Base-by-base conservation (phyloP, 2,797 vertebrate genomes). In the Lithobates sylvaticus region DNA sequence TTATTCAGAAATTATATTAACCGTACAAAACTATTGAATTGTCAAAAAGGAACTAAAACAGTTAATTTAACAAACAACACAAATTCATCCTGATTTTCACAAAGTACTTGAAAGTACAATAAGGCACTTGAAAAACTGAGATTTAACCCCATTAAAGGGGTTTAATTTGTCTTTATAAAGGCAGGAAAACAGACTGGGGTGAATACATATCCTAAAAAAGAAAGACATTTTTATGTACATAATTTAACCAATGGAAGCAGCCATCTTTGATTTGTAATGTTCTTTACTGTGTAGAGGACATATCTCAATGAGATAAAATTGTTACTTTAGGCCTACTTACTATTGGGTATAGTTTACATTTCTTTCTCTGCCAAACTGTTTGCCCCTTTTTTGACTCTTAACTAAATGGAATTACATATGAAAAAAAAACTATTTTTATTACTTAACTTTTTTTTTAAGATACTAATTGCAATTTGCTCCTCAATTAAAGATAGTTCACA, bases 11-110 rank as follows among this genome's bases (percentile, higher is more conserved):
- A 97, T 97, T 95, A 97, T 96, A 99, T 96, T 96, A 97, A 98
- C 97, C 97, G 97, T 99, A 99, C 97, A 99, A 99, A 99, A 98
- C 97, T 98, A 98, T 97, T 96, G 97, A 98, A 97, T 97, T 97
- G 97, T 97, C 96, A 95, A 96, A 97, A 70, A 98, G 96, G 96
- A 96, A 95, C 97, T 97, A 93, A 96, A 96, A 97, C 97, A 97
- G 96, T 97, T 96, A 94, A 94, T 94, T 95, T 94, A 97, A 98
- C 98, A 98, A 97, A 99, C 96, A 97, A 98, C 96, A 99, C 96
- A 97, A 94, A 96, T 95, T 77, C 13, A 97, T 99, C 98, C 98
- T 99, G 98, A 99, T 96, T 97, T 97, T 96, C 97, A 98, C 97
- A 98, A 98, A 97, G 97, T 96, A 98, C 97, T 97, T 95, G 97